Base-by-base conservation (phyloP, 2,113 vertebrate genomes). In the Chunga burmeisteri region DNA sequence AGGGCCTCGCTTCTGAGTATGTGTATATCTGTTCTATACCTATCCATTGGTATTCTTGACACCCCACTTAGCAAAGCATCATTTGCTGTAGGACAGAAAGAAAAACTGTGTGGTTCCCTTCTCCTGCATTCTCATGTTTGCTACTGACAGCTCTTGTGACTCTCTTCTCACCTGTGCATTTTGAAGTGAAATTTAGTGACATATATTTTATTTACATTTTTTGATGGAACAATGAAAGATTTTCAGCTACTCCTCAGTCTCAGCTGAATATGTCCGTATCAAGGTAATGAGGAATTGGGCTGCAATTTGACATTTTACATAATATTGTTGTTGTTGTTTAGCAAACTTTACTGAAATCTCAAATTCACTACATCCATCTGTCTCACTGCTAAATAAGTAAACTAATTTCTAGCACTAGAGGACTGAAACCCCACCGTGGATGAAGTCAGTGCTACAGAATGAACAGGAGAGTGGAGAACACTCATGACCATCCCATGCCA, bases 361-460 rank as follows among this genome's bases (percentile, higher is more conserved):
- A 62, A 46, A 46, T 49, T 90, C 40, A 36, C 47, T 36, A 32
- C 7, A 10, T 91, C 70, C 67, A 91, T 91, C 62, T 87, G 86
- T 58, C 87, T 84, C 79, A 30, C 38, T 87, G 65, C 29, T 55
- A 92, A 94, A 55, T 52, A 61, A 90, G 36, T 27, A 59, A 61
- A 85, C 83, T 30, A 68, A 90, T 85, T 94, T 90, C 66, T 73
- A 36, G 38, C 66, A 53, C 59, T 72, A 55, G 19, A 88, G 46
- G 53, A 79, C 56, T 85, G 81, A 90, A 80, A 86, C 38, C 53
- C 55, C 66, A 53, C 40, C 7, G 2, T 5, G 5, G 74, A 95
- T 96, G 73, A 95, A 96, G 92, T 94, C 74, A 71, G 59, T 82
- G 92, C 73, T 80, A 53, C 87, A 93, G 91, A 91, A 80, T 80